phyloP scores from a whole-genome alignment of 2,888 invertebrate genomes.

The Callyntrura sp. region DNA sequence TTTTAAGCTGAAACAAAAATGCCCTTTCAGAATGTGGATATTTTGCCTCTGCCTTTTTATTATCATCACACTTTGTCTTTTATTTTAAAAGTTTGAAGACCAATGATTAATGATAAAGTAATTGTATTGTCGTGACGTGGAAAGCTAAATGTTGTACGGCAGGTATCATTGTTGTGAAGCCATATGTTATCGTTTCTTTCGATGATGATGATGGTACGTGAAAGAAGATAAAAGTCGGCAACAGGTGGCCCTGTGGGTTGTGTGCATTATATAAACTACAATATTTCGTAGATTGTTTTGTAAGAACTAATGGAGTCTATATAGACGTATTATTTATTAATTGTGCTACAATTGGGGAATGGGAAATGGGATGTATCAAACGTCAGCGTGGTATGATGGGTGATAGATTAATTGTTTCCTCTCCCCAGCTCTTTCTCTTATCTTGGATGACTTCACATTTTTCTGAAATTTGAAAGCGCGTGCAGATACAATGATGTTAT shows the following conservation, averaged over 20 bases:
- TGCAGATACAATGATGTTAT: background rate
- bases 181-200: background rate
- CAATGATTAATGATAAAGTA: constrained; percentile 58
- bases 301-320: background rate
- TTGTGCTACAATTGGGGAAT: background rate
- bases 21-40: background rate
- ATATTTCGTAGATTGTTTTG: too few relatives aligned
- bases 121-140: constrained; percentile 64
- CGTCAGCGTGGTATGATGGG: background rate
- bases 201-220: constrained; percentile 23
- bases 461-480: constrained; percentile 38
- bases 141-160: constrained; percentile 33
- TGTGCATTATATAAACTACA: background rate
- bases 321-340: background rate
- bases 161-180: background rate
- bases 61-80: constrained; percentile 37
- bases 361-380: background rate
- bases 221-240: constrained; percentile 43
- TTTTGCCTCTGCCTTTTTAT: constrained; percentile 16
- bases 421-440: background rate
- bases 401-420: constrained; percentile 54
- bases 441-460: constrained; percentile 20
- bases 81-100: constrained; percentile 36
- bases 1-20: constrained; percentile 38
- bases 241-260: constrained; percentile 30